Percentiles rank a stretch among this genome's conserved stretches.
phyloP scores from a whole-genome alignment of 2,113 vertebrate species.

The Otis tarda region DNA sequence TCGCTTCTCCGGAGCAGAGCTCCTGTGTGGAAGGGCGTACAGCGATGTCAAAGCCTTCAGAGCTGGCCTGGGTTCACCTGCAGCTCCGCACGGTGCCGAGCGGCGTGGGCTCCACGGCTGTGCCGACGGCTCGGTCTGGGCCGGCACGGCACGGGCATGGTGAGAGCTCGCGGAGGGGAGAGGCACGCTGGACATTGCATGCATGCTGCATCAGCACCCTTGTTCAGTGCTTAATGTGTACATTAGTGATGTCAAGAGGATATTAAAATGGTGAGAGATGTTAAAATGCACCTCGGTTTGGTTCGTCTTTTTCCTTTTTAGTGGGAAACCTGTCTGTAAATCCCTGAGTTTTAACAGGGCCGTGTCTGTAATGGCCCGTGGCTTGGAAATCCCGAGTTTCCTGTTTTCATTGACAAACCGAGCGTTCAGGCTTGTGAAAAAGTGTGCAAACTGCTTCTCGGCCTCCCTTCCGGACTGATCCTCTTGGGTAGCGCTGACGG shows the following conservation, averaged over 20 bases:
- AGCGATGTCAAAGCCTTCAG: too few relatives aligned
- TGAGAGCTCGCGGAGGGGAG: accelerated
- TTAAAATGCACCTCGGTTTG: not conserved
- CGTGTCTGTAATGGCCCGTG: not conserved
- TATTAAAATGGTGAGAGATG: not conserved
- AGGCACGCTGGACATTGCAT: accelerated
- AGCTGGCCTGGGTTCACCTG: not conserved
- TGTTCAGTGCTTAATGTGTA: not conserved
- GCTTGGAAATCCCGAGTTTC: not conserved
- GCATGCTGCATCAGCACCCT: too few relatives aligned
- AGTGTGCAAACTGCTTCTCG: not conserved
- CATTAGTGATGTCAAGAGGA: not conserved
- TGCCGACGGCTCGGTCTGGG: accelerated
- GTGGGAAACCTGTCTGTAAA: not conserved
- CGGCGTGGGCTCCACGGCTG: accelerated
- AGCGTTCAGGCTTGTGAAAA: not conserved
- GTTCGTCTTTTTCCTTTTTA: not conserved
- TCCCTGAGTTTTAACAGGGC: not conserved
- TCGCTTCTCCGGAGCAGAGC: not conserved
- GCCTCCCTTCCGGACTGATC: not conserved
- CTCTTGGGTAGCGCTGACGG: not conserved
- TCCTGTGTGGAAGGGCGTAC: not conserved
- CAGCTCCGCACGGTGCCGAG: accelerated
- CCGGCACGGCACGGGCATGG: accelerated
- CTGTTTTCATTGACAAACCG: not conserved